Conservation (phyloP, 2,113 vertebrate species). For the Callopanchax toddi region DNA sequence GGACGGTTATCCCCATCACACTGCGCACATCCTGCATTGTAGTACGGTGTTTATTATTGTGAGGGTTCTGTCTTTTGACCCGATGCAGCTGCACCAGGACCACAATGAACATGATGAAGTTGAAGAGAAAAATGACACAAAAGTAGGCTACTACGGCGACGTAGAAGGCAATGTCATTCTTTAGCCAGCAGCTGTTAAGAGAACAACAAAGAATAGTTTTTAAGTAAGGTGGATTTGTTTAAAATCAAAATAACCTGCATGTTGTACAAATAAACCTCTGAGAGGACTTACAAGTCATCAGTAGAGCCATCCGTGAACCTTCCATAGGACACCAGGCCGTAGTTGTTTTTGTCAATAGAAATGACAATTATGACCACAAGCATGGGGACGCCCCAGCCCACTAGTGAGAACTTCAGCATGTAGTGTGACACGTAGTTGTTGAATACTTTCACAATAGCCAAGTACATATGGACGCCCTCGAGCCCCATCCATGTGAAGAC, state of each 20-base stretch:
- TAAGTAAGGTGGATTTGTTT: neutral
- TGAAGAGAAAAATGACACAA: constrained; percentile 90
- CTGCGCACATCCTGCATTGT: constrained; percentile 89
- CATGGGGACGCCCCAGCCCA: constrained; percentile 93
- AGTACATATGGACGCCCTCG: constrained; percentile 98
- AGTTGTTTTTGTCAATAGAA: constrained; percentile 83
- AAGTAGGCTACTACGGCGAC: constrained; percentile 94
- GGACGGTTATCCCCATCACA: constrained; percentile 87
- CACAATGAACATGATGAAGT: constrained; percentile 91
- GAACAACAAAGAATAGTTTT: neutral
- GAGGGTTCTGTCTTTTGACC: constrained; percentile 92
- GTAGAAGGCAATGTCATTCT: constrained; percentile 89
- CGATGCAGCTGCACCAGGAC: constrained; percentile 93
- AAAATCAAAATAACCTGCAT: constrained; percentile 21
- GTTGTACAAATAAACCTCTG: neutral
- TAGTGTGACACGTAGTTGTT: constrained; percentile 89
- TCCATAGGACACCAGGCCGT: constrained; percentile 86
- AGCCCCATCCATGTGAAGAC: constrained; percentile 98
- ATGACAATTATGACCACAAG: constrained; percentile 87
- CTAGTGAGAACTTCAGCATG: constrained; percentile 90
- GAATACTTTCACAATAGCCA: constrained; percentile 96
- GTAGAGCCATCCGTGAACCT: constrained; percentile 78
- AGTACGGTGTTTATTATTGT: constrained; percentile 85
- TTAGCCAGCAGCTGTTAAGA: constrained; percentile 92
- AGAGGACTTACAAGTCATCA: constrained; percentile 88